phyloP scores from a whole-genome alignment of 2,113 vertebrate species.

The Tinamus guttatus region DNA sequence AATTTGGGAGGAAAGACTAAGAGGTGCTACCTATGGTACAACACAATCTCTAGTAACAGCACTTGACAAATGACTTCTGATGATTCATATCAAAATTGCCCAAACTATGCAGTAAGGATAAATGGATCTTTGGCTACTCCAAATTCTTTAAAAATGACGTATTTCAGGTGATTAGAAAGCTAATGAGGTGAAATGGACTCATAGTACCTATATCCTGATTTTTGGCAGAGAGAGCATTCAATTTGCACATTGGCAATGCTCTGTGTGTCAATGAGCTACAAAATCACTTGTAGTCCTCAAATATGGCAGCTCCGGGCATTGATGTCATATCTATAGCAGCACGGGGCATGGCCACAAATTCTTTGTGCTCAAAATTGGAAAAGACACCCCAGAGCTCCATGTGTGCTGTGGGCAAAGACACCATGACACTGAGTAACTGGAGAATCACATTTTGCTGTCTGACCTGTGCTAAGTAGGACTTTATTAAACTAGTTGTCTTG shows the following conservation, averaged over 20 bases:
- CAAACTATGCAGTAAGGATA: accelerated
- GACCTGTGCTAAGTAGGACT: conserved; percentile 29
- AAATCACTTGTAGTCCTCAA: background rate
- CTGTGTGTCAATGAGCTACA: background rate
- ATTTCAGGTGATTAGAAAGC: background rate
- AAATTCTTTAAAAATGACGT: background rate
- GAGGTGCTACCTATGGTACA: background rate
- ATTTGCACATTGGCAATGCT: background rate
- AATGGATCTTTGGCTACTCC: background rate
- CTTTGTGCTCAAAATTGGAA: background rate
- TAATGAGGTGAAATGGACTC: background rate
- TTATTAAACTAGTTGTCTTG: background rate
- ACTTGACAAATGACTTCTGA: background rate
- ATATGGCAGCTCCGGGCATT: background rate
- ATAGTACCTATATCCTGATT: background rate
- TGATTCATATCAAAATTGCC: background rate
- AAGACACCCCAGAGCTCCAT: background rate
- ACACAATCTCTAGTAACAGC: background rate
- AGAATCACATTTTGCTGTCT: conserved; percentile 24
- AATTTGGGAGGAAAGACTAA: background rate
- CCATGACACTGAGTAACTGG: conserved; percentile 1
- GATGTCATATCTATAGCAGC: background rate
- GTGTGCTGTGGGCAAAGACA: background rate
- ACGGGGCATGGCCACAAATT: background rate
- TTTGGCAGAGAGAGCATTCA: background rate